A percentile compares a stretch with the other conserved stretches of the same genome.
These are phyloP conservation scores for Micrastur ruficollis DNA, from an alignment of 2,797 vertebrate species.

Conservation along the genomic window DNA sequence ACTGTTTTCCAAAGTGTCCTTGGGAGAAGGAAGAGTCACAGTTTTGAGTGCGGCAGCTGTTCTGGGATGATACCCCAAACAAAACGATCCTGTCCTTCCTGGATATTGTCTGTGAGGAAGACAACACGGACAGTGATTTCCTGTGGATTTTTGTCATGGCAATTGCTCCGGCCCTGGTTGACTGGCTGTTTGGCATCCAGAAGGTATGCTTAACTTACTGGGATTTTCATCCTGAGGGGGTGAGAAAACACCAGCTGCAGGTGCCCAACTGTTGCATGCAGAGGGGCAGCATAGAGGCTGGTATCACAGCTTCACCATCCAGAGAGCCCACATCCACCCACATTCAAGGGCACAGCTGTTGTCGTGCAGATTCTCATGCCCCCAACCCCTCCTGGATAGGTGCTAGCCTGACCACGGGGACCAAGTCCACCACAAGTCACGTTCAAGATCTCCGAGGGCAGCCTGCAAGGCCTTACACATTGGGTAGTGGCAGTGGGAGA, in stretches of 20 bases:
- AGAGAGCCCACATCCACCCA: neutral
- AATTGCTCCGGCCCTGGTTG: neutral
- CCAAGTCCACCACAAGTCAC: neutral
- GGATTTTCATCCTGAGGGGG: neutral
- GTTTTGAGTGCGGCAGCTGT: neutral
- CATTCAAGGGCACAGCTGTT: neutral
- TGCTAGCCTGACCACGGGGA: neutral
- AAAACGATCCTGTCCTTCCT: neutral
- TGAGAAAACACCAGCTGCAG: neutral
- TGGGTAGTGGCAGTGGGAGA: neutral
- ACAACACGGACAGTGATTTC: neutral
- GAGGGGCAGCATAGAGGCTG: neutral
- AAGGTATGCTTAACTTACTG: neutral
- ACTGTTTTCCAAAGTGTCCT: neutral
- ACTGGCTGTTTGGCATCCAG: neutral
- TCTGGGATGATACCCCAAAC: neutral
- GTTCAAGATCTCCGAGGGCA: neutral
- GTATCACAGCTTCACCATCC: neutral
- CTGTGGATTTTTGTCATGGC: too few species aligned
- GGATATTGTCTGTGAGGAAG: neutral
- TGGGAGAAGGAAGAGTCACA: neutral
- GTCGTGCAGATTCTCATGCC: neutral
- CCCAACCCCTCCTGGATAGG: neutral
- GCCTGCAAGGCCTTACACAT: neutral
- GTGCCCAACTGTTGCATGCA: neutral